Base-by-base conservation (phyloP, 1,140 invertebrate genomes). In the Neelides sp. region DNA sequence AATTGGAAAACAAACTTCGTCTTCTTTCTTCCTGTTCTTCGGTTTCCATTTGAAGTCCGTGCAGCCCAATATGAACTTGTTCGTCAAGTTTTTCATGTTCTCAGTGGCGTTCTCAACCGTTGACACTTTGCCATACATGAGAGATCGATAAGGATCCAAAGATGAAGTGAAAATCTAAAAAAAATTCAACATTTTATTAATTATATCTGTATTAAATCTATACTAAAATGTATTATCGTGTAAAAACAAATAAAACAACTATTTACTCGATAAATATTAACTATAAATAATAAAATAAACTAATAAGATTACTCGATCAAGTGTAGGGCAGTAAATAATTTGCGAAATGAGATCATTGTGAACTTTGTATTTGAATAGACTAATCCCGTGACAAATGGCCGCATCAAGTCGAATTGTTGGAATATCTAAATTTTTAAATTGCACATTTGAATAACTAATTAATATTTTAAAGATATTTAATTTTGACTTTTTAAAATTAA, bases 301-400 rank as follows among this genome's bases (percentile, higher is more conserved):
- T 10, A 40, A 12, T 40, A 10, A 8, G 5, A 10, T 45, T 30
- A 53, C 51, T 13, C 51, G 32, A 22, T 46, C 48, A 22, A 53
- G 8, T 4, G 4, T 47, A 2, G 39, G 20, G 20, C 34, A 20
- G 20, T 46, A 53, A 4, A 8, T 2, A 22, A 53, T 36, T 27
- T 23, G n/a, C 5, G 51, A 47, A 22, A 53, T 23, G 44, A 53
- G 47, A 39, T 53, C 51, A 23, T 32, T 34, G 20, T 53, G 51
- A 39, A 53, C 51, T 48, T 53, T 47, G 37, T 23, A 46, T 17
- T 53, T 53, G 36, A 42, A 17, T 34, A 28, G n/a, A 53, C 51
- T 10, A 43, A 43, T 28, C 30, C 5, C 4, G 17, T 5, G 22
- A 4, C 43, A 34, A 17, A 53, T 39, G 2, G 51, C 51, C 12